Evolutionary conservation across 2,888 invertebrate genomes (phyloP).

Genomic region (Drosophila paramelanica): DNA sequence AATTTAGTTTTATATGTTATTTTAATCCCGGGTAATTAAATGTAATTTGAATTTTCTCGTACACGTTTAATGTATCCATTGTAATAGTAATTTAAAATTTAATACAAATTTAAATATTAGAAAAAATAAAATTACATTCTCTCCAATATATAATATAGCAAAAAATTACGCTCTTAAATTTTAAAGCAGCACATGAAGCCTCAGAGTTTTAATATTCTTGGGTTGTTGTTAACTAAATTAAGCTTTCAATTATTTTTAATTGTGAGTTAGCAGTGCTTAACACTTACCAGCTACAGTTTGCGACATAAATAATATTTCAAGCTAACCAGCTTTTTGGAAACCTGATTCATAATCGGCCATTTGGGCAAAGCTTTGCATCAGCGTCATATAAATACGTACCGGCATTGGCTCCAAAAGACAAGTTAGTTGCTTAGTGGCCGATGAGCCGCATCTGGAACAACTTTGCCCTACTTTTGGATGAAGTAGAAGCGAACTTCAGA

Average conservation of each 20-base stretch:
- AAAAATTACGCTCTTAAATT: no score
- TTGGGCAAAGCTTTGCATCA: slow-evolving; percentile 1
- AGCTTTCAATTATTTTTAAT: slow-evolving; percentile 14
- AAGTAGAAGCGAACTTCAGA: background rate
- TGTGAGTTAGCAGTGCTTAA: background rate
- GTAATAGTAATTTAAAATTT: background rate
- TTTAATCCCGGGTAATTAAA: background rate
- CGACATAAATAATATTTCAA: slow-evolving; percentile 2
- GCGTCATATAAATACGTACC: slow-evolving; percentile 8
- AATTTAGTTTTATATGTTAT: background rate
- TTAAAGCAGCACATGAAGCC: no score
- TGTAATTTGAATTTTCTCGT: background rate
- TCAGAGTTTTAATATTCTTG: no score
- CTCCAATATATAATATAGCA: no score
- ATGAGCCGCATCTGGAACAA: background rate
- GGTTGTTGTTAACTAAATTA: background rate
- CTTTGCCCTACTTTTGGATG: background rate
- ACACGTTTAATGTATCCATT: no score
- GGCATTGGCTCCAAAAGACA: background rate
- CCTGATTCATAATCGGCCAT: slow-evolving; percentile 5
- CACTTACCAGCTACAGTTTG: background rate
- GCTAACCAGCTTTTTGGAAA: slow-evolving; percentile 1
- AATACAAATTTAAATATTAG: no score
- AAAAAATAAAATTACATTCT: no score
- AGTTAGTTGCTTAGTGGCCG: background rate